These are phyloP conservation scores for Bambusicola thoracicus DNA, from an alignment of 2,113 vertebrate genomes.

Conservation along the genomic window DNA sequence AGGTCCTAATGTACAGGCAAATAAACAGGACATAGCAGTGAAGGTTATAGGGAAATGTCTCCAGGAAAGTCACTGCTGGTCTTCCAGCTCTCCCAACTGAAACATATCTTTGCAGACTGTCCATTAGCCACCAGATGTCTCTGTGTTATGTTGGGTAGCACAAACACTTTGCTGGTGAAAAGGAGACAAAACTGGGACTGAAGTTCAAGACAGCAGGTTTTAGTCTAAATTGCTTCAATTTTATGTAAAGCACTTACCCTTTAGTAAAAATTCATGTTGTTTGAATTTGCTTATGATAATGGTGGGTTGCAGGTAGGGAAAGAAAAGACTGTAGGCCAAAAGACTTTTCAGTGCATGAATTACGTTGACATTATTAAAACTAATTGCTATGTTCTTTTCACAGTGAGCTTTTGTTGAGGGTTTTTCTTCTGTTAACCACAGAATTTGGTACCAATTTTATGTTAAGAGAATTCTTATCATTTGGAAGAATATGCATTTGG, in stretches of 20 bases:
- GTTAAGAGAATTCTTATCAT: neutral
- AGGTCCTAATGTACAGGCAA: accelerated
- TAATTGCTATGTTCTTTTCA: neutral
- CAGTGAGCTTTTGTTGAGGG: neutral
- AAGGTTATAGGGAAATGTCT: accelerated
- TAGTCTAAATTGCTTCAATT: neutral
- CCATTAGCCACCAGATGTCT: neutral
- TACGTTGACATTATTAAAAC: neutral
- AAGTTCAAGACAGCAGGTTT: accelerated
- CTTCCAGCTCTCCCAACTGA: accelerated
- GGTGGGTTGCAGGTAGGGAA: neutral
- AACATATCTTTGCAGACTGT: neutral
- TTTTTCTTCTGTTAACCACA: neutral
- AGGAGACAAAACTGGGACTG: too few species aligned
- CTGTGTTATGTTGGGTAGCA: accelerated
- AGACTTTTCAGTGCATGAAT: neutral
- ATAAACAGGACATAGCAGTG: accelerated
- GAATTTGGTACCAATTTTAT: neutral
- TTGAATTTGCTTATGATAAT: too few species aligned
- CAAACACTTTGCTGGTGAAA: neutral
- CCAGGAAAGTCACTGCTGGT: neutral
- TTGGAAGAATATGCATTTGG: neutral
- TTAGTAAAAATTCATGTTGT: neutral
- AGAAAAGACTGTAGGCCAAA: neutral
- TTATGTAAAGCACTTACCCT: neutral